Base-by-base conservation (phyloP, 2,888 invertebrate species). In the Baronia brevicornis region DNA sequence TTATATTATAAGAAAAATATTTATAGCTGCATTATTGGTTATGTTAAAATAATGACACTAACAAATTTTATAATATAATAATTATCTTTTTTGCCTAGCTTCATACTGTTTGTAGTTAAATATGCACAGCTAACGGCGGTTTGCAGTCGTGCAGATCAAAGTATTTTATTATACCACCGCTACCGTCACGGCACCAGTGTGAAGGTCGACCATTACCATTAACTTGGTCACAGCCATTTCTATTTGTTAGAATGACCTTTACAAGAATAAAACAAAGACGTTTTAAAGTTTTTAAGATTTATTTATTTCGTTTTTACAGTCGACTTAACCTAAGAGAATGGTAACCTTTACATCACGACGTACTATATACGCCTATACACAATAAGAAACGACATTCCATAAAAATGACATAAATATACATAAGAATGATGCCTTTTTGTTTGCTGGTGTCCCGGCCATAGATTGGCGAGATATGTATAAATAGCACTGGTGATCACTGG, bases 331-430 rank as follows among this genome's bases (percentile, higher is more conserved):
- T 74, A 62, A 57, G 29, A 17, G 59, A 70, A 68, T 79, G 82
- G 80, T 80, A 82, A 79, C 80, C 57, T 71, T 73, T 71, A 64
- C 69, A 80, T 82, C 80, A 82, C 80, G 75, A 69, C 60, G 68
- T 71, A 73, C 72, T 67, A 73, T 74, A 70, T 60, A 53, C 74
- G 65, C 63, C 50, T 51, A 48, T 49, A 49, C 51, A 68, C 74
- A 75, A 67, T 70, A 73, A 68, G 63, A 69, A 61, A 69, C 65
- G 67, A 62, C 51, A 61, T 62, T 50, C 59, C 59, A 63, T 63
- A 60, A 62, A 71, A 75, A 79, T 72, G 79, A 77, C 71, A 64
- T 75, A 65, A 71, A 67, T 68, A 73, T 62, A 73, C 73, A 75
- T 62, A 51, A 60, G 60, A 55, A 53, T 54, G 42, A 71, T 74